Conservation (phyloP, 2,797 vertebrate genomes). For the Stomatorhinus walkeri region DNA sequence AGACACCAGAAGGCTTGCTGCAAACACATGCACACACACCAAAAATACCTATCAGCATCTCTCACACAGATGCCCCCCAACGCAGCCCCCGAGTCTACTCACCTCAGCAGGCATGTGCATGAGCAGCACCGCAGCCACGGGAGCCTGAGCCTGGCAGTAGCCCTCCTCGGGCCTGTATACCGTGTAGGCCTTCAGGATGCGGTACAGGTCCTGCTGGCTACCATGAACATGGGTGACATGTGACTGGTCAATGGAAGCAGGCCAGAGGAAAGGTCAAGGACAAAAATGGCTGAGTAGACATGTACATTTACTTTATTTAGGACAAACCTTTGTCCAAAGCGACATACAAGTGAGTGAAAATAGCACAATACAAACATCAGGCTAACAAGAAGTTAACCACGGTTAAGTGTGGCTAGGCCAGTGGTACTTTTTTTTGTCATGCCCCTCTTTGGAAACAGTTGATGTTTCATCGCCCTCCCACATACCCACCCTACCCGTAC, state of each 20-base stretch:
- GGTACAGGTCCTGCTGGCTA: conserved; percentile 77
- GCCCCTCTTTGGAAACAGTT: no score
- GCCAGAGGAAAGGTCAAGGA: not conserved
- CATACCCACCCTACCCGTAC: no score
- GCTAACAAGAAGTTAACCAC: not conserved
- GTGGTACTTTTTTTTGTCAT: not conserved
- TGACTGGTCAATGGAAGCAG: not conserved
- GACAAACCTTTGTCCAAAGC: not conserved
- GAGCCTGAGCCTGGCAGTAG: conserved; percentile 88
- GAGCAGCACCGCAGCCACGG: conserved; percentile 80
- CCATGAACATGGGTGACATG: not conserved
- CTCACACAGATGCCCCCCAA: not conserved
- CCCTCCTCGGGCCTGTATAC: conserved; percentile 81
- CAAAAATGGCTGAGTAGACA: not conserved
- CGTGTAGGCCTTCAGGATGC: conserved; percentile 86
- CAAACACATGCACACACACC: not conserved
- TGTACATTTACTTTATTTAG: not conserved
- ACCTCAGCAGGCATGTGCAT: conserved; percentile 97
- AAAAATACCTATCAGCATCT: not conserved
- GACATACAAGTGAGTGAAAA: not conserved
- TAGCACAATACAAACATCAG: not conserved
- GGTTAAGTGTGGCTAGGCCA: not conserved
- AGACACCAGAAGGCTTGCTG: conserved; percentile 93
- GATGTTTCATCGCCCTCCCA: no score
- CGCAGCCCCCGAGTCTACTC: not conserved